Conservation (phyloP, 37 sponge, comb jelly and placozoan genomes). For the Theonella swinhoei region DNA sequence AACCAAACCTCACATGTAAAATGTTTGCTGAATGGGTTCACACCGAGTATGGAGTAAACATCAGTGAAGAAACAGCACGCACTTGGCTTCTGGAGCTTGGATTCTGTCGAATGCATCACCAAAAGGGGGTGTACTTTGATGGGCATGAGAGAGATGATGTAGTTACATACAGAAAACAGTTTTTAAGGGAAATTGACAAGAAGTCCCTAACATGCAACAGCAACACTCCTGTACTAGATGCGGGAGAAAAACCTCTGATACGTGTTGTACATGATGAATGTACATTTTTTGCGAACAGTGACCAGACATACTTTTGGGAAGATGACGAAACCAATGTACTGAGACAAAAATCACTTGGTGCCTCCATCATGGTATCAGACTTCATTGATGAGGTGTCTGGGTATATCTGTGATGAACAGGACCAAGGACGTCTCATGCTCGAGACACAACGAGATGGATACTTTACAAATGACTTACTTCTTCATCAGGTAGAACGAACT, state of each 20-base stretch:
- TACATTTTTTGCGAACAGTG: slow-evolving; percentile 49
- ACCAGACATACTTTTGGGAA: slow-evolving; percentile 49
- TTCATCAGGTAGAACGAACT: slow-evolving; percentile 45
- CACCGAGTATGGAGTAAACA: not conserved
- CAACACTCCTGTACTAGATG: not conserved
- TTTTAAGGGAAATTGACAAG: slow-evolving; percentile 1
- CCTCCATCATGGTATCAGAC: slow-evolving; percentile 61
- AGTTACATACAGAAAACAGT: slow-evolving; percentile 34
- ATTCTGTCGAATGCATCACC: slow-evolving; percentile 1
- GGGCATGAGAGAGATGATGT: slow-evolving; percentile 68
- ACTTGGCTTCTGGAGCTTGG: slow-evolving; percentile 38
- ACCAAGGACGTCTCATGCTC: slow-evolving; percentile 26
- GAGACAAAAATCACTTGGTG: slow-evolving; percentile 41
- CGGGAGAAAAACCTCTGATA: slow-evolving; percentile 27
- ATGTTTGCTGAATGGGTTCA: slow-evolving; percentile 22
- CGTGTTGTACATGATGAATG: slow-evolving; percentile 57
- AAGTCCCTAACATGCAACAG: not conserved
- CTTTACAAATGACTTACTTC: slow-evolving; percentile 37
- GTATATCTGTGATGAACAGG: slow-evolving; percentile 19
- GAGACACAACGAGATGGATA: slow-evolving; percentile 36
- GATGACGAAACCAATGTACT: slow-evolving; percentile 8
- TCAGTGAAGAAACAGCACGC: slow-evolving; percentile 32
- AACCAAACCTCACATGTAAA: slow-evolving; percentile 45
- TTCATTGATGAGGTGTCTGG: slow-evolving; percentile 60
- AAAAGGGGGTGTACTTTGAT: slow-evolving; percentile 58